Base-by-base conservation (phyloP, 2,113 vertebrate species). In the Microcebus jonahi region DNA sequence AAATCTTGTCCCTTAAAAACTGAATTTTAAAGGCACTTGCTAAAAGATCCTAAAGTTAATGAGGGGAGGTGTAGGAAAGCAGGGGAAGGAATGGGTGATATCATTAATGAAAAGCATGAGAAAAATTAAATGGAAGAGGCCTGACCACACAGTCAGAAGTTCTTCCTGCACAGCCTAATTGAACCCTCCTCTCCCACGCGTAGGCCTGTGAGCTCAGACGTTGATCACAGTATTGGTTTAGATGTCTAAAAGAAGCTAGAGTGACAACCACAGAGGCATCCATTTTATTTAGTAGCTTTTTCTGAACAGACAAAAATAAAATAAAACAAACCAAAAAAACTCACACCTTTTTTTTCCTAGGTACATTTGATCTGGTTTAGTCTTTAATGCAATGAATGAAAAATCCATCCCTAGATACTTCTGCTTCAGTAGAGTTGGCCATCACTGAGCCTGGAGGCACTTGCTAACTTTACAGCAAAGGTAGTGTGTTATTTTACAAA, bases 271-370 rank as follows among this genome's bases (percentile, higher is more conserved):
- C 36, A 92, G 71, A 97, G 88, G 80, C 65, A 70, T 95, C 68
- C 77, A 85, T 94, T 97, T 98, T 97, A 94, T 96, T 97, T 97
- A 97, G 96, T 91, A 94, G 36, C 65, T 96, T 93, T 36, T 94
- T 98, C 80, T 95, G 90, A 94, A 96, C 68, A 96, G 95, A 94
- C 73, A 88, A 93, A 95, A 97, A 89, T 68, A 77, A 88, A 91
- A 85, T 57, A 55, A 90, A 90, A 80, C 45, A 59, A 97, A 95
- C 39, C 65, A 82, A 87, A 87, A 84, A 48, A 55, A 55, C 36
- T 82, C 63, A 63, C 34, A 57, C 34, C 17, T 67, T 31, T 88
- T 92, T 88, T 88, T 81, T 42, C 88, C 84, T 84, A 67, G 53
- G n/a, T 94, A 55, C 45, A 36, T 91, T 61, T 93, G 92, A 77